These are phyloP conservation scores for Colaptes auratus DNA, from an alignment of 2,113 vertebrate genomes.

Conservation along the genomic window DNA sequence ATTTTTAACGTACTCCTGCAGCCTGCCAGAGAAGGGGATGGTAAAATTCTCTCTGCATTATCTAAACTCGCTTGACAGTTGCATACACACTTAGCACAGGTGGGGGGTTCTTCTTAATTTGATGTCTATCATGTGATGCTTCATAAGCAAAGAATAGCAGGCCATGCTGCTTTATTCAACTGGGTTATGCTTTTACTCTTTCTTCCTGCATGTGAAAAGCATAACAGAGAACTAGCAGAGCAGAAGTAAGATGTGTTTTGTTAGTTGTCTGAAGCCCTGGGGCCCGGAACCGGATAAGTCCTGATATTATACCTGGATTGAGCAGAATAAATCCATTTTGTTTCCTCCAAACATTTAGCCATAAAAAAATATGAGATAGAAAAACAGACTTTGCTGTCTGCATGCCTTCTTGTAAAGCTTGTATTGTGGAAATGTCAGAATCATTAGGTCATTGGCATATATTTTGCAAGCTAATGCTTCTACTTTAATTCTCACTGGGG, in stretches of 20 bases:
- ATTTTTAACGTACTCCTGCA: background rate
- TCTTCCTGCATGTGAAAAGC: conserved; percentile 87
- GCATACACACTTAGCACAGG: conserved; percentile 35
- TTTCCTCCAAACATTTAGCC: conserved; percentile 89
- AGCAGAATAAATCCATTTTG: conserved; percentile 88
- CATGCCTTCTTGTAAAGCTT: conserved; percentile 79
- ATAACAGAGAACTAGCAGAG: conserved; percentile 87
- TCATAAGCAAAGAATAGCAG: conserved; percentile 78
- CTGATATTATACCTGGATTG: conserved; percentile 84
- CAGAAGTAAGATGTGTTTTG: conserved; percentile 94
- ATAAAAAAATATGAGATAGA: conserved; percentile 86
- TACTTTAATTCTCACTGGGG: conserved; percentile 82
- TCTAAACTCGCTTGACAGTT: background rate
- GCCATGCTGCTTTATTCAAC: conserved; percentile 75
- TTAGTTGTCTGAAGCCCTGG: conserved; percentile 89
- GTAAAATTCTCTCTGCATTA: background rate
- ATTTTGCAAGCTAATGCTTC: conserved; percentile 85
- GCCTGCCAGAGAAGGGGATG: background rate
- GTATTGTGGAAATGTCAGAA: conserved; percentile 85
- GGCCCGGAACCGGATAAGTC: conserved; percentile 89
- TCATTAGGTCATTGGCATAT: conserved; percentile 85
- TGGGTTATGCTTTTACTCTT: conserved; percentile 78
- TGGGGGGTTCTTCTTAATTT: conserved; percentile 59
- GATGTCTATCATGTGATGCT: conserved; percentile 68
- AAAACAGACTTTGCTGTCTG: conserved; percentile 83